Evolutionary conservation across 2,797 vertebrate species (phyloP), one percentile per base, ranked within the genome.

Genomic region (Chelonia mydas): DNA sequence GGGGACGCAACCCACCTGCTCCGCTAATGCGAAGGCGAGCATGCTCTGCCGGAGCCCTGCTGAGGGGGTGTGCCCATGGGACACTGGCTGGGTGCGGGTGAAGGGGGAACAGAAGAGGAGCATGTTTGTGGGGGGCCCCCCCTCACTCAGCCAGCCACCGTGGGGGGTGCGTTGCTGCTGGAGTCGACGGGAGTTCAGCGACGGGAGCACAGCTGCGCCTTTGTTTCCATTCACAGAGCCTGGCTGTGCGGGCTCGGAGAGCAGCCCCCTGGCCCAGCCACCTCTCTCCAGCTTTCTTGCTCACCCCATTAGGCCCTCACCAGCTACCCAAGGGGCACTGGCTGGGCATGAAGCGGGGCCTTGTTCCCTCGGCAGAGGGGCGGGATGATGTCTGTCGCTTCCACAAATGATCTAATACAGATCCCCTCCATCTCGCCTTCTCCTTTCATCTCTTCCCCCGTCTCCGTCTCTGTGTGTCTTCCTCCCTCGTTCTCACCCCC

Each of bases 401-500:
- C 45, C 27, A 16, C 45, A 13, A 49, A 47, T 28, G 41, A 31
- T 49, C 8, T 49, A 49, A 77, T 31, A 77, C 49, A 77, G 41
- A 41, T 72, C 13, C 74, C 41, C 45, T 41, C 11, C 12, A 28
- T 23, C 54, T 59, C 7, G 11, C 47, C n/a, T 77, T 77, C 28
- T 51, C 12, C 45, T 55, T 33, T 45, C 2, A 28, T 37, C 51
- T 2, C 13, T 50, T 25, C 11, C 83, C 1, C 1, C 31, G 1
- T 1, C 11, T 41, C 17, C 85, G 90, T 51, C 50, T 53, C 57
- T 31, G 54, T 31, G 16, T 51, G n/a, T 65, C 74, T 54, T 31
- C 28, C 33, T 25, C 57, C 68, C 94, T 96, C 79, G 93, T 49
- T 49, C n/a, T 79, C 53, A 95, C 74, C 94, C 51, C 31, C 0